Base-by-base conservation (phyloP, 2,888 invertebrate species). In the Andrena bicolor region DNA sequence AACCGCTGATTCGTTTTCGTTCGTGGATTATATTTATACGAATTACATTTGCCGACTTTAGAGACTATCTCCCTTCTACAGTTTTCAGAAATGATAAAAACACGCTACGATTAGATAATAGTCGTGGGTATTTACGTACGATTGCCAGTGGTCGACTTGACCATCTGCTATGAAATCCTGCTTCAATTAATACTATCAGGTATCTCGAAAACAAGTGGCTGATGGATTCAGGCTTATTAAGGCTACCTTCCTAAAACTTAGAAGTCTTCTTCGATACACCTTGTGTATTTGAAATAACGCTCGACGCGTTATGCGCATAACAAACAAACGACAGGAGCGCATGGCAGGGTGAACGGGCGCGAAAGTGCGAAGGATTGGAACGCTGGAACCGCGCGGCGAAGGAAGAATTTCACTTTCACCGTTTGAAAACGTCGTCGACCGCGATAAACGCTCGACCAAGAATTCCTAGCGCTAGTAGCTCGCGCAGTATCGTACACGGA, bases 321-420 rank as follows among this genome's bases (percentile, higher is more conserved):
- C 2, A 41, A 35, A 13, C 20, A 6, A 41, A 16, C 1, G 41
- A 63, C 20, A 32, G n/a, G 53, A n/a, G n/a, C 8, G 20, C 65
- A 32, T n/a, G 65, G 66, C 71, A 83, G 85, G 78, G 86, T 76
- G 77, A 86, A 86, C 86, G 84, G 79, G 74, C 84, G 75, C 66
- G 86, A 86, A 86, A 86, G 86, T 80, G 76, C 77, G 81, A 86
- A 86, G 79, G 83, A 84, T 76, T 66, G 86, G 84, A 84, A 86
- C 84, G 86, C 72, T 68, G 49, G 48, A 73, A 74, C 70, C 7
- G 73, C 53, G 49, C 48, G 32, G 35, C 86, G 74, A 81, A 87
- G 74, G 87, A 89, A 88, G 86, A 87, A 91, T 89, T 90, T 88
- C 81, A 91, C 91, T 91, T 91, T 91, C 90, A 91, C 91, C 85